Percentiles rank a stretch among this genome's conserved stretches.
Conservation (phyloP, 53 echinoderm and acorn worm genomes). For the Echinometra lucunter region DNA sequence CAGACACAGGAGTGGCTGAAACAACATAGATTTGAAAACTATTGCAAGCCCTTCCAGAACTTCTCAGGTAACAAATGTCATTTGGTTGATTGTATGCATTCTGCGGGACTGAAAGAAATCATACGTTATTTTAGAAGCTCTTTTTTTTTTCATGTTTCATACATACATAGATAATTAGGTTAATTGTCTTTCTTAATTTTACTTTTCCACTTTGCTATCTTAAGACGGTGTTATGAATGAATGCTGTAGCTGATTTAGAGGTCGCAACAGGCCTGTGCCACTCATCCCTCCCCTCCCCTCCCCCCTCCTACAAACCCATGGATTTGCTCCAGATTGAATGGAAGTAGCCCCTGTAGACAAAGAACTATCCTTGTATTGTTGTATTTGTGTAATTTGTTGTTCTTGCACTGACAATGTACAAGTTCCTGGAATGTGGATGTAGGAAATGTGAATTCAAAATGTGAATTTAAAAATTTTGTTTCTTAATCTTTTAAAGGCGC, state of each 20-base stretch:
- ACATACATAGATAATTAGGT: no score
- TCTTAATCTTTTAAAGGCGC: slow-evolving; percentile 70
- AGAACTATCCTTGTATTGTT: neutral
- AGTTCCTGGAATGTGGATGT: neutral
- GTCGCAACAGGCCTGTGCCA: no score
- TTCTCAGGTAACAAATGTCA: slow-evolving; percentile 81
- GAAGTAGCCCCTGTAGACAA: neutral
- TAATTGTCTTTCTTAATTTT: no score
- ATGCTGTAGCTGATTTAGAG: no score
- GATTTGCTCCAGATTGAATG: no score
- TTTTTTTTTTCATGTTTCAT: no score
- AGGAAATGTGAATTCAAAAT: neutral
- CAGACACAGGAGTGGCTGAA: slow-evolving; percentile 95
- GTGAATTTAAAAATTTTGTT: neutral
- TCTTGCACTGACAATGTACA: neutral
- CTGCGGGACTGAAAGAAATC: no score
- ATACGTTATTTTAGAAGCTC: no score
- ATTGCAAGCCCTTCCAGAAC: slow-evolving; percentile 93
- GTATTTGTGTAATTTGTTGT: no score
- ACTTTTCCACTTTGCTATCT: neutral
- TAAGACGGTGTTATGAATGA: neutral
- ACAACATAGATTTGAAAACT: slow-evolving; percentile 88
- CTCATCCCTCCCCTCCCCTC: no score
- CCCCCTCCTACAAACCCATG: no score
- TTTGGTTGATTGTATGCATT: neutral